These are phyloP conservation scores for Zaprionus davidi DNA, from an alignment of 1,140 invertebrate species.

Conservation along the genomic window DNA sequence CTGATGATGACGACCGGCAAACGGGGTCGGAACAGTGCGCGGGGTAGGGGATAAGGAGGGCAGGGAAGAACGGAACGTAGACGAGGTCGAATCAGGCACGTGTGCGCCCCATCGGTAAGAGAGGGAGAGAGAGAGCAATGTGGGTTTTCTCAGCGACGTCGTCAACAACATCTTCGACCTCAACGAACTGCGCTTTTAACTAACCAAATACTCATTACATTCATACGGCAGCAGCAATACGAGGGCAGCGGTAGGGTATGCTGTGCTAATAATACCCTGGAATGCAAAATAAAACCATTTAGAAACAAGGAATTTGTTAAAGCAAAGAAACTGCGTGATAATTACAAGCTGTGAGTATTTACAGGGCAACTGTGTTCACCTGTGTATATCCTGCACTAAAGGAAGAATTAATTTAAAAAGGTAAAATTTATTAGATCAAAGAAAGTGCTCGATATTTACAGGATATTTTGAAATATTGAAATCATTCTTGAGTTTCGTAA, in stretches of 20 bases:
- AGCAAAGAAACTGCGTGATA: too few species aligned
- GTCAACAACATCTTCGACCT: constrained; percentile 16
- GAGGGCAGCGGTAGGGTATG: constrained; percentile 1
- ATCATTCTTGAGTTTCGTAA: too few species aligned
- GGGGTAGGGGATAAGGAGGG: too few species aligned
- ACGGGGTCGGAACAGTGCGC: background rate
- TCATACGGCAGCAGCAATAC: constrained; percentile 26
- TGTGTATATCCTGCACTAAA: background rate
- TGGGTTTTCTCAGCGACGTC: constrained; percentile 15
- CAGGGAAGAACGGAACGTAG: background rate
- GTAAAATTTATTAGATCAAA: too few species aligned
- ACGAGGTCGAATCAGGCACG: background rate
- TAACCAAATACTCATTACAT: constrained; percentile 61
- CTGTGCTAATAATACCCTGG: constrained; percentile 5
- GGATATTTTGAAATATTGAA: too few species aligned
- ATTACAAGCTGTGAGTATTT: too few species aligned
- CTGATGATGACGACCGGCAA: constrained; percentile 14
- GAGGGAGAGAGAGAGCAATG: background rate
- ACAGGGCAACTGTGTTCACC: too few species aligned
- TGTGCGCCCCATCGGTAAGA: constrained; percentile 10
- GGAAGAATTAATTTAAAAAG: too few species aligned
- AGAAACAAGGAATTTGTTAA: background rate
- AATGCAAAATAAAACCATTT: background rate
- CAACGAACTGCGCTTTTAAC: constrained; percentile 35
- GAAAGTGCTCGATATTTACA: too few species aligned